Evolutionary conservation across 2,888 invertebrate genomes (phyloP), one percentile per base, ranked within the genome.

Genomic region (Listrodromus nycthemerus): DNA sequence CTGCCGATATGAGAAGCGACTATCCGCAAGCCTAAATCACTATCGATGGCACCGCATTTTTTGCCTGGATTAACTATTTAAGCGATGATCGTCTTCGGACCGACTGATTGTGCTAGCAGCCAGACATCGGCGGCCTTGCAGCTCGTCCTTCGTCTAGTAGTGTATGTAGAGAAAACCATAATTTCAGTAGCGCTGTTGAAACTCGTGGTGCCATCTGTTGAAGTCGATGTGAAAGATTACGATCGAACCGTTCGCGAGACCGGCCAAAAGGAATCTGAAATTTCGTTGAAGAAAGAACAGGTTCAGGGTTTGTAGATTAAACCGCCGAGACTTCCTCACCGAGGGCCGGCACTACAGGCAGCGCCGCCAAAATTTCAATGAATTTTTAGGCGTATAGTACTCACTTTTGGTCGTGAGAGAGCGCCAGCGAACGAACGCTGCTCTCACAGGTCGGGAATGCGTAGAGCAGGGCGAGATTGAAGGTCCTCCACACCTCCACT

Each of bases 181-280:
- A 82, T 88, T 92, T 95, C 95, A 98, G 95, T 98, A 98, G 90
- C 98, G 96, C 94, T 98, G 98, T 93, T 98, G 98, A 94, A 98
- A 98, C 94, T 98, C 98, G 93, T 98, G 98, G 94, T 98, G 98
- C 98, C 98, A 98, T 92, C 98, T 95, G 94, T 99, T 99, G 95
- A 99, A 99, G 94, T 99, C 99, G 94, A 99, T 99, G 95, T 99
- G 99, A 95, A 99, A 99, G 90, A 99, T 99, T 85, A 99, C 98
- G 89, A 99, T 97, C 75, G 99, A 99, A 75, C 99, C 99, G 89
- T 99, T 98, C 80, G 99, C 98, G 80, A 99, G 95, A 76, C 99
- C 99, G 89, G 99, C 99, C 91, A 99, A 95, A 89, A 99, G 95
- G 95, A 99, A 99, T 94, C 99, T 99, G 94, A n/a, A 94, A 94